Conservation (phyloP, 2,888 invertebrate species). For the Euplexia lucipara region DNA sequence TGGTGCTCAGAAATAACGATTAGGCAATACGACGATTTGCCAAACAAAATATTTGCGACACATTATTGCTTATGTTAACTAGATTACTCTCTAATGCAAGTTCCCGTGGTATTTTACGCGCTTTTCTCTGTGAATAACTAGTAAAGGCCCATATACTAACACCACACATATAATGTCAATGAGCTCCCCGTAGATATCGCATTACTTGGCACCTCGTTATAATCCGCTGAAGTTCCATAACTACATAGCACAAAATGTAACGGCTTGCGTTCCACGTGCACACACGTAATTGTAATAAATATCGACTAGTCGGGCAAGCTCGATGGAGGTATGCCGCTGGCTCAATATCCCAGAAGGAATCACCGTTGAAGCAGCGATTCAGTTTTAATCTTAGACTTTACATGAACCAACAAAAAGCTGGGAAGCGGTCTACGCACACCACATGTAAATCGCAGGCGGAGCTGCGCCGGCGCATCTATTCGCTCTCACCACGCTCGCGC, state of each 20-base stretch:
- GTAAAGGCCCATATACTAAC: neutral
- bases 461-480: constrained; percentile 28
- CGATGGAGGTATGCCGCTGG: neutral
- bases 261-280: neutral
- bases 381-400: neutral
- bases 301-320: neutral
- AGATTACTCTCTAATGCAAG: constrained; percentile 12
- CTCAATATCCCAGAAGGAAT: neutral
- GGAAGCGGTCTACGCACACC: constrained; percentile 30
- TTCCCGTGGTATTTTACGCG: neutral
- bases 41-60: neutral
- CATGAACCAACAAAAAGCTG: constrained; percentile 41
- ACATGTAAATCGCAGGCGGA: constrained; percentile 35
- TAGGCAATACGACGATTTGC: constrained; percentile 21
- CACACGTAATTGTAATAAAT: neutral
- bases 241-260: too few species aligned
- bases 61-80: neutral
- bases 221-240: neutral
- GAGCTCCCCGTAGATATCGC: neutral
- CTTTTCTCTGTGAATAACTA: neutral
- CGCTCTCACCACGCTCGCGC: constrained; percentile 61
- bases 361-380: neutral
- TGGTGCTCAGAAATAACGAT: constrained; percentile 9
- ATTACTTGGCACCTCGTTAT: neutral
- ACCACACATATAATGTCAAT: too few species aligned